phyloP scores from a whole-genome alignment of 2,888 invertebrate species.

The Agonum fuliginosum region DNA sequence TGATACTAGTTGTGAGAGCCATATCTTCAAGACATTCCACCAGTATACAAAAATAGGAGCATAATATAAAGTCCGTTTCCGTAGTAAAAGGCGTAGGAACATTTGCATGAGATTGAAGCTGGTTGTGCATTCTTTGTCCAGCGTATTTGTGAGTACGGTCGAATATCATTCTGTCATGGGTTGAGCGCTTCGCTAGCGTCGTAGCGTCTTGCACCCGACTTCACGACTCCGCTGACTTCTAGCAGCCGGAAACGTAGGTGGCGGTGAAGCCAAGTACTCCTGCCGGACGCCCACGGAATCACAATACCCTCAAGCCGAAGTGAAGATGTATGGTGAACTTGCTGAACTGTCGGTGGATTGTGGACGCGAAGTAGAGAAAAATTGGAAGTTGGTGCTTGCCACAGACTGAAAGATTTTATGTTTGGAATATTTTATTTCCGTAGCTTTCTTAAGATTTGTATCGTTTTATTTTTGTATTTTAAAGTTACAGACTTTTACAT shows the following conservation, averaged over 20 bases:
- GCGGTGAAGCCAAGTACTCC: neutral
- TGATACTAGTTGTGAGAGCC: too few relatives aligned
- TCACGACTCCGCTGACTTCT: too few relatives aligned
- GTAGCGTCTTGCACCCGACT: too few relatives aligned
- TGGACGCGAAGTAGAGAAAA: neutral
- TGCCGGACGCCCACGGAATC: constrained; percentile 9
- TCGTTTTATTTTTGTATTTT: too few relatives aligned
- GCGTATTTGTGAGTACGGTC: constrained; percentile 40
- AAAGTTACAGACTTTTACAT: too few relatives aligned
- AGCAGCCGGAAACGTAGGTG: constrained; percentile 1
- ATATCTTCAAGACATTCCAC: too few relatives aligned
- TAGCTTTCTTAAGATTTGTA: too few relatives aligned
- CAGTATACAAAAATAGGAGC: too few relatives aligned
- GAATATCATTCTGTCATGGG: constrained; percentile 42
- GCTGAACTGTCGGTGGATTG: neutral
- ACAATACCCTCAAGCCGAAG: constrained; percentile 14
- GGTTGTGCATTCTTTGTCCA: constrained; percentile 41
- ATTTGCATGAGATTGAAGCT: constrained; percentile 42
- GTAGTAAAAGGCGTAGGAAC: constrained; percentile 23
- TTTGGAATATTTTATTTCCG: too few relatives aligned
- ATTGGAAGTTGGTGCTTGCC: neutral
- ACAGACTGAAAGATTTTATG: too few relatives aligned
- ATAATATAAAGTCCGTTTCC: too few relatives aligned
- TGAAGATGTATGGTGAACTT: neutral
- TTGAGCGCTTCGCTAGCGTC: neutral